Conservation (phyloP, 2,797 vertebrate genomes). For the Urophycis tenuis region DNA sequence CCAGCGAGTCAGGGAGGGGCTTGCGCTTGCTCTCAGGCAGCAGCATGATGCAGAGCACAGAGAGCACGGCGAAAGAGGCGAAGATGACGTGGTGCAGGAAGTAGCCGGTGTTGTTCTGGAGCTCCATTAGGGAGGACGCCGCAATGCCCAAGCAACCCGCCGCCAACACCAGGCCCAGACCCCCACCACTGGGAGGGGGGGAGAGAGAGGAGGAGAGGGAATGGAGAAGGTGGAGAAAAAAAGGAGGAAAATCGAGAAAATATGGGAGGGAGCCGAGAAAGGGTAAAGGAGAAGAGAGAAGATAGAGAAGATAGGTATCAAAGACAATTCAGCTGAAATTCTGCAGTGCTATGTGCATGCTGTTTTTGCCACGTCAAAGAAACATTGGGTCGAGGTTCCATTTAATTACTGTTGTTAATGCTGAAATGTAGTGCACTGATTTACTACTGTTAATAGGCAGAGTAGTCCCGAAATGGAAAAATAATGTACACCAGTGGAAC, state of each 20-base stretch:
- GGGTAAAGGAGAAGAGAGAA: neutral
- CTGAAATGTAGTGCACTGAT: neutral
- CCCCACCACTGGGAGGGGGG: conserved; percentile 69
- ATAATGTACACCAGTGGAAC: neutral
- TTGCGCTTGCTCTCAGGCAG: conserved; percentile 81
- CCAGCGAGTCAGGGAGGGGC: conserved; percentile 75
- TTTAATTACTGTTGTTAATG: neutral
- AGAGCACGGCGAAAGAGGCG: conserved; percentile 80
- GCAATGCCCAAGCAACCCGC: conserved; percentile 77
- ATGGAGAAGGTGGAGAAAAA: too few relatives aligned
- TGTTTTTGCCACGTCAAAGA: too few relatives aligned
- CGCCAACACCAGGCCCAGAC: conserved; percentile 78
- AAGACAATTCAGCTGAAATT: too few relatives aligned
- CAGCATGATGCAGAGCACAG: conserved; percentile 80
- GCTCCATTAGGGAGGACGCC: conserved; percentile 76
- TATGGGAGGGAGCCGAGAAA: neutral
- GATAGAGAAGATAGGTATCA: too few relatives aligned
- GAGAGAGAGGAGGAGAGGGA: neutral
- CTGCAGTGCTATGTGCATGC: too few relatives aligned
- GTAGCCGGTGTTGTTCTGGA: conserved; percentile 76
- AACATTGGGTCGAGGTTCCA: too few relatives aligned
- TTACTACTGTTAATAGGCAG: neutral
- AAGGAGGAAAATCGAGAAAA: too few relatives aligned
- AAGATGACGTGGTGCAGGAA: conserved; percentile 87
- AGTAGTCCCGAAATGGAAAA: neutral